phyloP scores from a whole-genome alignment of 2,797 vertebrate genomes.

The Enteromius thamalakanensis region DNA sequence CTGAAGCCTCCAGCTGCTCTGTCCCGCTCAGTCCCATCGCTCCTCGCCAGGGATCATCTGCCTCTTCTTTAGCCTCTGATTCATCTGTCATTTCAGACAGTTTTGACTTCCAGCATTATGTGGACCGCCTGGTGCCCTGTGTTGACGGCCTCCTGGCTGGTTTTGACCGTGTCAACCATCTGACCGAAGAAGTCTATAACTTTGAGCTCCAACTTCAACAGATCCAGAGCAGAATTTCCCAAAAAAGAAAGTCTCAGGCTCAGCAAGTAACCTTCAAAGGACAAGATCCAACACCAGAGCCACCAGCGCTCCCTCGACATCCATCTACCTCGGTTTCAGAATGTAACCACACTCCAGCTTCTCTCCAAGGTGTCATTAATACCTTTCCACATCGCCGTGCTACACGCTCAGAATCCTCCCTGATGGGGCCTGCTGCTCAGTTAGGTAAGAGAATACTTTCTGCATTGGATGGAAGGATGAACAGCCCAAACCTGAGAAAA shows the following conservation, averaged over 20 bases:
- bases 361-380: constrained; percentile 21
- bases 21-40: constrained; percentile 49
- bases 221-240: constrained; percentile 43
- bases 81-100: constrained; percentile 61
- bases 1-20: constrained; percentile 63
- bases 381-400: constrained; percentile 55
- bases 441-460: constrained; percentile 22
- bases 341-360: constrained; percentile 33
- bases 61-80: constrained; percentile 68
- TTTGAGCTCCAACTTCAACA: constrained; percentile 74
- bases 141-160: constrained; percentile 68
- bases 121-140: constrained; percentile 72
- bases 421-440: constrained; percentile 47
- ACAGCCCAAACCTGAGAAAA: constrained; percentile 27
- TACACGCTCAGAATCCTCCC: constrained; percentile 69
- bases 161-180: constrained; percentile 77
- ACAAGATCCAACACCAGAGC: constrained; percentile 44
- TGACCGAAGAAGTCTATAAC: constrained; percentile 70
- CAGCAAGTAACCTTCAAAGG: constrained; percentile 50
- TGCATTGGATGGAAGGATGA: constrained; percentile 17
- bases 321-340: constrained; percentile 52
- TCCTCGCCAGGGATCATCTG: constrained; percentile 59
- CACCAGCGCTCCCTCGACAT: constrained; percentile 44
- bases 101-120: constrained; percentile 64
- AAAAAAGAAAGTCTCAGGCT: constrained; percentile 21